Evolutionary conservation across 2,888 invertebrate species (phyloP), one percentile per base, ranked within the genome.

Genomic region (Agrotis exclamationis): DNA sequence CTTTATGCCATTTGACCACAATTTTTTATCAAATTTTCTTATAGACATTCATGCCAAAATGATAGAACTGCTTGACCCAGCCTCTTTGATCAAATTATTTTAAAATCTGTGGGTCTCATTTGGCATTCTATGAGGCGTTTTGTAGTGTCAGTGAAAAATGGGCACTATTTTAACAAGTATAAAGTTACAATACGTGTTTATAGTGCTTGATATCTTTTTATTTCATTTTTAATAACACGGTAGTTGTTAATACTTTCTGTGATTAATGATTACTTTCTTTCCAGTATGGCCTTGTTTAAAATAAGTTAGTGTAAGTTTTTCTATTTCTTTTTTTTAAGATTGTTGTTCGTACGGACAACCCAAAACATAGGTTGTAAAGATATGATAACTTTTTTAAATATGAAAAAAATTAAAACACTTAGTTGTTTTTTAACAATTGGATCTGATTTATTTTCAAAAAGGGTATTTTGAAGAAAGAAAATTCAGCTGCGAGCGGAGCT

Each of bases 201-300:
- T 74, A 28, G 18, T 18, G 24, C 1, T 39, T n/a, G 33, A 16
- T 11, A 3, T 45, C 24, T 47, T 51, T n/a, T 71, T 48, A 39
- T 0, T 44, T 45, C 18, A 24, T 47, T 56, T 48, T 47, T 18
- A 39, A 20, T 45, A 13, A 13, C 0, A 20, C n/a, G 14, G 48
- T 68, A 69, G 56, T 76, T 76, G 47, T 62, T 24, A 22, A 20
- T n/a, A 62, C 14, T 47, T 54, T 54, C 13, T 77, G 53, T 54
- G 54, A 71, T 20, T 45, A 33, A 54, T 20, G 13, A 59, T 24
- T 22, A 28, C 16, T 50, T 70, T 50, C 3, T 63, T 18, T 16
- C 13, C 22, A 7, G 14, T 59, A 51, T 50, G 45, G 28, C 14
- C 9, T 72, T 45, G 39, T 24, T 63, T 60, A 0, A n/a, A 56